phyloP scores from a whole-genome alignment of 2,888 invertebrate genomes.

The Pollenia griseotomentosa region DNA sequence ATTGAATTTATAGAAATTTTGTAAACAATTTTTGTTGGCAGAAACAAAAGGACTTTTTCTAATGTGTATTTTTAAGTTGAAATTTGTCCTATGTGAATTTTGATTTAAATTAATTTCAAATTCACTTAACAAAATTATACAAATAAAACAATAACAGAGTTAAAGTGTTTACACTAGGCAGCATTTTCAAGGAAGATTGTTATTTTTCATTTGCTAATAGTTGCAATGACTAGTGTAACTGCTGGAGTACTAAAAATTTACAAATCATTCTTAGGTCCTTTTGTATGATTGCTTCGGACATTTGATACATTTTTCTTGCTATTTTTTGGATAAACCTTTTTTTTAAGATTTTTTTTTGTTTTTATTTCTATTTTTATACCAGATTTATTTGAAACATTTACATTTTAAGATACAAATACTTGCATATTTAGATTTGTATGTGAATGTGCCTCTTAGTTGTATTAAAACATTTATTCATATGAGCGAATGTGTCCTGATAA shows the following conservation, averaged over 20 bases:
- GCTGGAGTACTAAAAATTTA: background rate
- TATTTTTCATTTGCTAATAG: background rate
- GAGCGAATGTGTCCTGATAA: slow-evolving; percentile 68
- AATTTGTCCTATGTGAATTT: slow-evolving; percentile 69
- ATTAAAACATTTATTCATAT: slow-evolving; percentile 2
- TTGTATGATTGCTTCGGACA: slow-evolving; percentile 48
- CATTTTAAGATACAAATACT: slow-evolving; percentile 12
- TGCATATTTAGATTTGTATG: background rate
- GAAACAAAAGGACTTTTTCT: slow-evolving; percentile 8
- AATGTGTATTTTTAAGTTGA: slow-evolving; percentile 15
- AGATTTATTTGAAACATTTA: slow-evolving; percentile 53
- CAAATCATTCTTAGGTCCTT: slow-evolving; percentile 3
- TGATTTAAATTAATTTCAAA: slow-evolving; percentile 76
- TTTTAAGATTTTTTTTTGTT: slow-evolving; percentile 22
- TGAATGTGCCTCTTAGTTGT: slow-evolving; percentile 5
- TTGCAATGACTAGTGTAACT: background rate
- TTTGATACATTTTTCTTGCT: slow-evolving; percentile 67
- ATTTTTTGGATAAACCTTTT: slow-evolving; percentile 28
- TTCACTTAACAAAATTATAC: slow-evolving; percentile 69
- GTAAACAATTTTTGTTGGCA: slow-evolving; percentile 58
- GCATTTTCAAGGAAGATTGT: background rate
- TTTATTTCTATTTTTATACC: slow-evolving; percentile 46
- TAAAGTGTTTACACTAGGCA: slow-evolving; percentile 26
- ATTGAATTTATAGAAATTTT: slow-evolving; percentile 75
- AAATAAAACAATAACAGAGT: slow-evolving; percentile 6